phyloP scores from a whole-genome alignment of 2,113 vertebrate species.

The Panthera leo region DNA sequence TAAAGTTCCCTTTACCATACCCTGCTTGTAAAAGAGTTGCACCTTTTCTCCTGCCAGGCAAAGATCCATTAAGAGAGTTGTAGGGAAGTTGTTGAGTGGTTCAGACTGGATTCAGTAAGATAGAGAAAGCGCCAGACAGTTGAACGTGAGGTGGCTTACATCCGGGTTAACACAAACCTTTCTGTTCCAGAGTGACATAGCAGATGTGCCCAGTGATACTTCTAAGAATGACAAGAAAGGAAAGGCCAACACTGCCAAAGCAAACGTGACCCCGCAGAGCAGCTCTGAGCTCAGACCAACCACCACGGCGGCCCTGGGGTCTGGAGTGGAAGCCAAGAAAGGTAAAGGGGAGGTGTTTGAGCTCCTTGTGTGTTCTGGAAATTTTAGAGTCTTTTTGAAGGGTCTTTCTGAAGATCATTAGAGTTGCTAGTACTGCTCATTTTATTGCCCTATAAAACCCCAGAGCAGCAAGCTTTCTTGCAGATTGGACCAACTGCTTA shows the following conservation, averaged over 20 bases:
- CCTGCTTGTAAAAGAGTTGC: background rate
- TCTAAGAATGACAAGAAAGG: slow-evolving; percentile 97
- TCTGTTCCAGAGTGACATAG: slow-evolving; percentile 94
- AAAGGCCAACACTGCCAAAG: slow-evolving; percentile 92
- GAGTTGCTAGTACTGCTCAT: background rate
- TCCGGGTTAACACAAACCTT: background rate
- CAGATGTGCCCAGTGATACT: slow-evolving; percentile 96
- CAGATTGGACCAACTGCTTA: background rate
- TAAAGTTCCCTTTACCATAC: background rate
- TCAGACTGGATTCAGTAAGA: background rate
- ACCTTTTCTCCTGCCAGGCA: background rate
- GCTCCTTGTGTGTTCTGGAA: background rate
- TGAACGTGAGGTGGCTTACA: too few species aligned
- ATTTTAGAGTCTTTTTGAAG: background rate
- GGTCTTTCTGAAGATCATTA: background rate
- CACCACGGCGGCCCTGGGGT: slow-evolving; percentile 86
- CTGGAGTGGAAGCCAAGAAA: slow-evolving; percentile 89
- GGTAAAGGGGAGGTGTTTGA: slow-evolving; percentile 80
- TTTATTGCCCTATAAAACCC: background rate
- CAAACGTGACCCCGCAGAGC: slow-evolving; percentile 93
- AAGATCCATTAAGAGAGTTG: background rate
- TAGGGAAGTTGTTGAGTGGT: background rate
- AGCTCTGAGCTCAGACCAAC: slow-evolving; percentile 93
- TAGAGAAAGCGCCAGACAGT: background rate
- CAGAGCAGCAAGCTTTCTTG: background rate